Base-by-base conservation (phyloP, 2,888 invertebrate species). In the Aporophyla lueneburgensis region DNA sequence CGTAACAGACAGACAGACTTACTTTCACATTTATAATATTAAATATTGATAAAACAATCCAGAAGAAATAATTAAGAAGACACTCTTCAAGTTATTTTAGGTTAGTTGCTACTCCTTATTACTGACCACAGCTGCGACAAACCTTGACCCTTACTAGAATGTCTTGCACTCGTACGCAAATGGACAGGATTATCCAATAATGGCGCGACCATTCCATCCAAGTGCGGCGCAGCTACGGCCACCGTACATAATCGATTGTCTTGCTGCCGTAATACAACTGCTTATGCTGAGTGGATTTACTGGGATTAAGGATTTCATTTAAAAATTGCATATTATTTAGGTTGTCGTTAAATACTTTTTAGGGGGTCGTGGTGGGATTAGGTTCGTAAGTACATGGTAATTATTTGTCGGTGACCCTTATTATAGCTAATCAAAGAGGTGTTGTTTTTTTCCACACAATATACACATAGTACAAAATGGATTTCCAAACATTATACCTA, bases 181-280 rank as follows among this genome's bases (percentile, higher is more conserved):
- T 93, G 92, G 89, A 84, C 85, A 88, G 92, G 93, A 94, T 94
- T 93, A 93, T 91, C 87, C 91, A 85, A 91, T 94, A 95, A 95
- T 94, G 93, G 93, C 87, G 93, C 86, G 91, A 93, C 93, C 92
- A 93, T 94, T 94, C 89, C 88, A 81, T 89, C 89, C 92, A 92
- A 92, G 84, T 83, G 80, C 77, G 76, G 59, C 75, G 54, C 76
- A 78, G 77, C 76, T 71, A 72, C 85, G 75, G 83, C 88, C 85
- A 89, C 91, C 89, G 87, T 88, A 86, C 75, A 88, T 89, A 91
- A 91, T 92, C 90, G 87, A 92, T 92, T 91, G 88, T 89, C 86
- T 90, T 87, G 87, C 83, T 79, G 67, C 81, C 63, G 83, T 76
- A 75, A 80, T 83, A 77, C 76, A 74, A 82, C 84, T 78, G 81